Percentiles rank a stretch among this genome's conserved stretches.
phyloP scores from a whole-genome alignment of 2,888 invertebrate species.

The Prosopocoilus inquinatus region DNA sequence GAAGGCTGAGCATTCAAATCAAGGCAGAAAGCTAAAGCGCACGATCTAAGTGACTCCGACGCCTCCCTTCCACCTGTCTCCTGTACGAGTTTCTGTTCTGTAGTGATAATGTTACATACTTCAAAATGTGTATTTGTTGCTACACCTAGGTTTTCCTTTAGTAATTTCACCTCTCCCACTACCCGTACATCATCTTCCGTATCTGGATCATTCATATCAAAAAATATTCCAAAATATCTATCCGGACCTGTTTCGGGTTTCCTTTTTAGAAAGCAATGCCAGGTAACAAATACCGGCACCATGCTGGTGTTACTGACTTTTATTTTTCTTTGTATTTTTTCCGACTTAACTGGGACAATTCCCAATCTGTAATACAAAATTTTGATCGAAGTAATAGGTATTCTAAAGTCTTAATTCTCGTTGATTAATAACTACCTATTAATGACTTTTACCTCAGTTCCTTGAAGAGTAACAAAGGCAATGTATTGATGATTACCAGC shows the following conservation, averaged over 20 bases:
- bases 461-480: too few species aligned
- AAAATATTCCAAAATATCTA: conserved; percentile 35
- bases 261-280: conserved; percentile 38
- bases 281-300: conserved; percentile 37
- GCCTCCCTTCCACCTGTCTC: too few species aligned
- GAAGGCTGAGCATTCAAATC: too few species aligned
- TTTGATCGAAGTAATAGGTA: background rate
- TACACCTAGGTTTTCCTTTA: conserved; percentile 35
- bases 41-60: too few species aligned
- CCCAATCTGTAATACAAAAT: conserved; percentile 35
- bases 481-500: too few species aligned
- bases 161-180: conserved; percentile 27
- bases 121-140: conserved; percentile 8
- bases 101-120: conserved; percentile 4
- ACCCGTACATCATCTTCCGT: conserved; percentile 8
- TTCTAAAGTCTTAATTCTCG: too few species aligned
- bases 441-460: too few species aligned
- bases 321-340: conserved; percentile 29
- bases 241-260: conserved; percentile 8
- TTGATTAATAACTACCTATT: too few species aligned
- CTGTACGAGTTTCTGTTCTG: too few species aligned
- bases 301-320: conserved; percentile 37
- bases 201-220: conserved; percentile 27
- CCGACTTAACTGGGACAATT: conserved; percentile 22
- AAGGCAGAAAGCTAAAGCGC: too few species aligned